Evolutionary conservation across 2,888 invertebrate genomes (phyloP), one percentile per base, ranked within the genome.

Genomic region (Dinocampus coccinellae): DNA sequence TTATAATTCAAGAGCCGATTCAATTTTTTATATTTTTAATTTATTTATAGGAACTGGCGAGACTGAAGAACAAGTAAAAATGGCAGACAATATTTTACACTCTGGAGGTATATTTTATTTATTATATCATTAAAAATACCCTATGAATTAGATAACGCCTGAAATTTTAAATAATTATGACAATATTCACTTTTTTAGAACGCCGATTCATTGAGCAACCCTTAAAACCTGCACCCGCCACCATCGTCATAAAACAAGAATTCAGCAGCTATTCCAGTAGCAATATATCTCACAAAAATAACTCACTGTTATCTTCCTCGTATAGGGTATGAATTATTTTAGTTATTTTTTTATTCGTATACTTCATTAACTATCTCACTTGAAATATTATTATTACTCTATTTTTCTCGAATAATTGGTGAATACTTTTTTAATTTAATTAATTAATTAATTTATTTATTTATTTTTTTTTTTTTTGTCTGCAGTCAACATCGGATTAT

Each of bases 31-130:
- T 53, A 26, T 69, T 55, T 26, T 22, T 33, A 47, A 73, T 82
- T 83, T 79, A 77, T 87, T 88, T 85, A 58, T 88, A 93, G 93
- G 93, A 87, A 91, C 91, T 88, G 92, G 93, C 79, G 92, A 92
- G 81, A 94, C 94, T 79, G 92, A 93, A 79, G 95, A 96, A 87
- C 95, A 96, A 87, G 92, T 93, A 63, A 92, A 93, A 88, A 90
- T 96, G 88, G 95, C 95, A 79, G 94, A 95, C 90, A 95, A 95
- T 90, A 92, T 95, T 89, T 91, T 96, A 84, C 93, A 95, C 90
- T 96, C 96, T 80, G 95, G 95, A 89, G 90, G 90, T 90, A 88
- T 84, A 81, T 75, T 77, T 74, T 75, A 77, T 75, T 71, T 16
- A 13, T 34, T 57, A n/a, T 34, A 66, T 53, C 22, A 16, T 16